Evolutionary conservation across 1,140 invertebrate genomes (phyloP).

Genomic region (Monomorium pharaonis): DNA sequence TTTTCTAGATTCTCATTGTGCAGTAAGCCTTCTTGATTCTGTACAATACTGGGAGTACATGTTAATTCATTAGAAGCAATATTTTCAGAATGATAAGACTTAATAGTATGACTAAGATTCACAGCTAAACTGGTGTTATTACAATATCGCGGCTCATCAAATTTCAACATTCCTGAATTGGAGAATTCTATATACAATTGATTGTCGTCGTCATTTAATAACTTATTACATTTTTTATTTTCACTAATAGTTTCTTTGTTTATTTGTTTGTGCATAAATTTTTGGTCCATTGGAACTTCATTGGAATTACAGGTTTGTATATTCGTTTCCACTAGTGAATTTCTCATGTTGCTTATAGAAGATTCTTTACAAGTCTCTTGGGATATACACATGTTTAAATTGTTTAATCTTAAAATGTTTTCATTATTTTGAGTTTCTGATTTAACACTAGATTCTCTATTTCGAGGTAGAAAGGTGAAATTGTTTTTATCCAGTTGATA

Average conservation of each 20-base stretch:
- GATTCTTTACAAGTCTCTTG: background rate
- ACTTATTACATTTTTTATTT: constrained; percentile 23
- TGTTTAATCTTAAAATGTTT: background rate
- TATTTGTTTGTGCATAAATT: constrained; percentile 22
- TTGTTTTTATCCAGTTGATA: constrained; percentile 53
- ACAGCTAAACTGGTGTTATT: background rate
- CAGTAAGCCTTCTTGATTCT: background rate
- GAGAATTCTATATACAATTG: constrained; percentile 20
- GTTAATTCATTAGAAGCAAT: background rate
- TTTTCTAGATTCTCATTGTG: background rate
- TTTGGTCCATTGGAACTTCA: background rate
- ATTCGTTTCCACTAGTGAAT: constrained; percentile 2
- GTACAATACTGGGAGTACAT: background rate
- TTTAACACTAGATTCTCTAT: background rate
- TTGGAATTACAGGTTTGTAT: background rate
- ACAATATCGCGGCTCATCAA: constrained; percentile 15
- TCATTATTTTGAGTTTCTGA: background rate
- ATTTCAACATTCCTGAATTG: constrained; percentile 36
- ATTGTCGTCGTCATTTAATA: constrained; percentile 9
- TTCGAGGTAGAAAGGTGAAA: constrained; percentile 20
- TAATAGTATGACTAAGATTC: background rate
- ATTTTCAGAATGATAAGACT: constrained; percentile 6
- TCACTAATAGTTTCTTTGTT: background rate
- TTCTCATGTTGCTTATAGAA: background rate
- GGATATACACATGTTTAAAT: background rate